Evolutionary conservation across 2,888 invertebrate genomes (phyloP).

Genomic region (Rotaria macrura): DNA sequence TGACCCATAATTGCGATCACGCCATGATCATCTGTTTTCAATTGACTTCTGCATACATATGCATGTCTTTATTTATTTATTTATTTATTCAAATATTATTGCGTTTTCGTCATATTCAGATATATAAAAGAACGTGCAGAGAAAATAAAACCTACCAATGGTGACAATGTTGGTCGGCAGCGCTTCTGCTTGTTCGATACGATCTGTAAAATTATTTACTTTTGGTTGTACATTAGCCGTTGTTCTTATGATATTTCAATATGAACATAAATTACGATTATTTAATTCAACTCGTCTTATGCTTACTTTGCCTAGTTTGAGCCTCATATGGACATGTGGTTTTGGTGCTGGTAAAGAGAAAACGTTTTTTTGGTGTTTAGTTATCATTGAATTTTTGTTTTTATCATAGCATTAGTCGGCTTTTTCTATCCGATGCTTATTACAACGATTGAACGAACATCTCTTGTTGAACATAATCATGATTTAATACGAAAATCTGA

Average conservation of each 20-base stretch:
- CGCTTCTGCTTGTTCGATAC: neutral
- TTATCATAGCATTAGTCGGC: neutral
- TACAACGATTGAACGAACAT: neutral
- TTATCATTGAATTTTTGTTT: neutral
- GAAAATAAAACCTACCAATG: neutral
- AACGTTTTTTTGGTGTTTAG: neutral
- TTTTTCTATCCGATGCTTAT: neutral
- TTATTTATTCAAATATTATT: neutral
- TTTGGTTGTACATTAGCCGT: constrained; percentile 10
- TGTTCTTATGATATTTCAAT: constrained; percentile 15
- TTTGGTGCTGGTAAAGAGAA: neutral
- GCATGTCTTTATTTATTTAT: neutral
- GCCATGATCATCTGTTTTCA: neutral
- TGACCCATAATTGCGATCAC: neutral
- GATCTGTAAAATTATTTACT: neutral
- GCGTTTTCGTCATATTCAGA: neutral
- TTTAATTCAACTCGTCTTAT: neutral
- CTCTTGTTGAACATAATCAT: neutral
- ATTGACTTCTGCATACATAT: neutral
- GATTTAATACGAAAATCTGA: neutral
- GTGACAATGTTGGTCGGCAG: neutral
- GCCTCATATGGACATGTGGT: neutral
- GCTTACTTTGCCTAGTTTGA: neutral
- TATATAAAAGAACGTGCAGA: neutral
- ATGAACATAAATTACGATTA: constrained; percentile 6